Evolutionary conservation across 2,113 vertebrate species (phyloP).

Genomic region (Alectura lathami): DNA sequence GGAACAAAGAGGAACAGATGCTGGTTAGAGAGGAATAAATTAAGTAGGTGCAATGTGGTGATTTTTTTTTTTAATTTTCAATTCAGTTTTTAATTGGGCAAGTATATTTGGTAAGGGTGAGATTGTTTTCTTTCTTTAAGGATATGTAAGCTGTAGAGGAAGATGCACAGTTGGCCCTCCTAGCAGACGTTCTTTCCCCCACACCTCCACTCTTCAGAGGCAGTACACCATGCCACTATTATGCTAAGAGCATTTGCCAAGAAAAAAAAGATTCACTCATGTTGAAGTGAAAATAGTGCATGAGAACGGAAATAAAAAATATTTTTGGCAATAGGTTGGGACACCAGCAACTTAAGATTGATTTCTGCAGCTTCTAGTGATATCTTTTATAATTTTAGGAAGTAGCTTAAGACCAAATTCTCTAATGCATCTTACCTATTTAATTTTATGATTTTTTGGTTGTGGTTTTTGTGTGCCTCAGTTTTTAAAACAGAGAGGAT

Average conservation of each 20-base stretch:
- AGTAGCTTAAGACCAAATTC: not conserved
- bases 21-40: not conserved
- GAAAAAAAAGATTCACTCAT: not conserved
- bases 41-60: not conserved
- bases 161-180: not conserved
- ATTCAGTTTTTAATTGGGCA: not conserved
- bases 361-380: not conserved
- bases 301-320: not conserved
- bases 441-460: not conserved
- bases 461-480: not conserved
- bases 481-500: not conserved
- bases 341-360: not conserved
- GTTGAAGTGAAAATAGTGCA: not conserved
- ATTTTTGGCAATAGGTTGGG: not conserved
- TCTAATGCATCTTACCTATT: not conserved
- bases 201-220: rapidly evolving
- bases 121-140: not conserved
- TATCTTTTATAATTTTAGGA: not conserved
- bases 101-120: not conserved
- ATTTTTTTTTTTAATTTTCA: not conserved
- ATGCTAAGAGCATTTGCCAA: not conserved
- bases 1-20: not conserved
- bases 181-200: not conserved
- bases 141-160: not conserved
- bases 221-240: not conserved